Evolutionary conservation across 2,888 invertebrate genomes (phyloP).

Genomic region (Stenotaenia linearis): DNA sequence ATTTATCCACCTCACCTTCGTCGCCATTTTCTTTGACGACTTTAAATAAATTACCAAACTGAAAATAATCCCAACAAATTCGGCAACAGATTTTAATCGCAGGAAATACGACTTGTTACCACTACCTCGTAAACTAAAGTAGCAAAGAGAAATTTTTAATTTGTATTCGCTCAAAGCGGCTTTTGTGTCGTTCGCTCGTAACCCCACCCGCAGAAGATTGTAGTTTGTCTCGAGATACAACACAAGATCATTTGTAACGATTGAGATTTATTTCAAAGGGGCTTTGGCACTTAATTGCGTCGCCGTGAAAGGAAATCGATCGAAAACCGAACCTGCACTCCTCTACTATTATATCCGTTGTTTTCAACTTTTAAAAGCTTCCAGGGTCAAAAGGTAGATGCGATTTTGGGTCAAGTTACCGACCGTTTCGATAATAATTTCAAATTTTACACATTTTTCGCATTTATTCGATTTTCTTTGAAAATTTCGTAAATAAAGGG

Average conservation of each 20-base stretch:
- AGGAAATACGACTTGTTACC: background rate
- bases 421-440: background rate
- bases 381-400: background rate
- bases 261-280: conserved; percentile 1
- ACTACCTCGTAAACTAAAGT: background rate
- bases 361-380: background rate
- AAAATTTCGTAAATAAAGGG: no score
- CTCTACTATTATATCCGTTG: background rate
- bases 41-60: no score
- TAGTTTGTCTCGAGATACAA: background rate
- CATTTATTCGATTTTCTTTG: no score
- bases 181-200: background rate
- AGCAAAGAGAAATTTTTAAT: background rate
- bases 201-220: background rate
- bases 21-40: no score
- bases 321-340: background rate
- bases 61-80: no score
- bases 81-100: background rate
- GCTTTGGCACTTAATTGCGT: background rate
- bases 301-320: background rate
- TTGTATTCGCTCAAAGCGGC: background rate
- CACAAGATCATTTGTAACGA: conserved; percentile 21
- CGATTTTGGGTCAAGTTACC: background rate
- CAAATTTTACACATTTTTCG: no score
- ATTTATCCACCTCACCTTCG: no score